Conservation (phyloP, 2,113 vertebrate genomes). For the Patagioenas fasciata region DNA sequence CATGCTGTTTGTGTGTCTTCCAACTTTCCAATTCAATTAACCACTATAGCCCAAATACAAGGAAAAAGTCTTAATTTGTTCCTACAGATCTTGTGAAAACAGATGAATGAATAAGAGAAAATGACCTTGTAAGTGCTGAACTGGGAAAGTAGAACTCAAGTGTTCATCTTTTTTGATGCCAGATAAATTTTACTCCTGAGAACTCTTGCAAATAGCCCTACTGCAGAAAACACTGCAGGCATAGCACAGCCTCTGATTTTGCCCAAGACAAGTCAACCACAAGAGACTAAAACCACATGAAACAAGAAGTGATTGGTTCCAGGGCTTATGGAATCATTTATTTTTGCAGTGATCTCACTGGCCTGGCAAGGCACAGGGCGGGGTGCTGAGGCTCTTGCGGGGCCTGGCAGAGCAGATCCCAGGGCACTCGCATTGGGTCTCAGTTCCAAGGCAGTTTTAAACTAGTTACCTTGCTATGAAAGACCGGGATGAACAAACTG, state of each 20-base stretch:
- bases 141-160: background rate
- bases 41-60: background rate
- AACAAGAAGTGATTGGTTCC: slow-evolving; percentile 45
- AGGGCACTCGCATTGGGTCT: background rate
- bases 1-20: background rate
- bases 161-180: background rate
- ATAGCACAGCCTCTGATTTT: background rate
- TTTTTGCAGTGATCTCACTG: slow-evolving; percentile 49
- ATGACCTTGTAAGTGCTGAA: background rate
- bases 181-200: background rate
- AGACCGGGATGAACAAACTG: background rate
- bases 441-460: background rate
- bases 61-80: background rate
- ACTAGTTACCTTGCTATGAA: background rate
- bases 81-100: background rate
- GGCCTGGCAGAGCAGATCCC: background rate
- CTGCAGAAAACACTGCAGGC: background rate
- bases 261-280: slow-evolving; percentile 33
- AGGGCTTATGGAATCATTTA: slow-evolving; percentile 33
- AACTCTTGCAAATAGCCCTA: background rate
- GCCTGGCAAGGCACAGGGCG: background rate
- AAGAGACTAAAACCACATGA: slow-evolving; percentile 54
- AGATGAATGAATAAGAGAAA: background rate
- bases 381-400: background rate
- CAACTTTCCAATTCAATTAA: background rate